Percentiles rank a stretch among this genome's conserved stretches.
Evolutionary conservation across 2,797 vertebrate species (phyloP).

Genomic region (Miichthys miiuy): DNA sequence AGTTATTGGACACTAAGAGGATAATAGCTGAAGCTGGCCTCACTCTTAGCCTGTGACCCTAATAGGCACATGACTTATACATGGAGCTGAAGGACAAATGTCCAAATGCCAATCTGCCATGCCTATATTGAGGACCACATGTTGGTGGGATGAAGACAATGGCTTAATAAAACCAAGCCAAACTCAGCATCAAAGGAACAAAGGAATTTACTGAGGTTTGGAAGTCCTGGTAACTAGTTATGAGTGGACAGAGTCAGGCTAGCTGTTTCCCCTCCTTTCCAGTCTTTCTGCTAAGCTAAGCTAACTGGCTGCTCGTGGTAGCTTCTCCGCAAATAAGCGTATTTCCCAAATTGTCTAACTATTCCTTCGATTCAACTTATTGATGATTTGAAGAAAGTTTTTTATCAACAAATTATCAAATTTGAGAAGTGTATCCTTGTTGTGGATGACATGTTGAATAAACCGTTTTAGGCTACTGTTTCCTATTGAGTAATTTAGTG

Average conservation of each 20-base stretch:
- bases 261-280: neutral
- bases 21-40: neutral
- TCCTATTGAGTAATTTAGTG: neutral
- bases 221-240: neutral
- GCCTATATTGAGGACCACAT: slow-evolving; percentile 6
- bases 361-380: neutral
- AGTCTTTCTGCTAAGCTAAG: neutral
- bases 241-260: neutral
- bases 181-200: neutral
- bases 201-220: neutral
- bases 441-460: neutral
- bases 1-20: neutral
- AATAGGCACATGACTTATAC: slow-evolving; percentile 5
- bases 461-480: neutral
- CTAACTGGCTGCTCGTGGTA: neutral
- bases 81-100: slow-evolving; percentile 46
- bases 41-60: slow-evolving; percentile 20
- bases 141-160: neutral
- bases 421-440: neutral
- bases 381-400: neutral
- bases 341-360: neutral
- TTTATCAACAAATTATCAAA: neutral
- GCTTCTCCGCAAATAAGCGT: neutral
- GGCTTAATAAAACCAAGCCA: neutral
- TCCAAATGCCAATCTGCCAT: slow-evolving; percentile 12